Evolutionary conservation across 2,888 invertebrate genomes (phyloP), one percentile per base, ranked within the genome.

Genomic region (Thereva unica): DNA sequence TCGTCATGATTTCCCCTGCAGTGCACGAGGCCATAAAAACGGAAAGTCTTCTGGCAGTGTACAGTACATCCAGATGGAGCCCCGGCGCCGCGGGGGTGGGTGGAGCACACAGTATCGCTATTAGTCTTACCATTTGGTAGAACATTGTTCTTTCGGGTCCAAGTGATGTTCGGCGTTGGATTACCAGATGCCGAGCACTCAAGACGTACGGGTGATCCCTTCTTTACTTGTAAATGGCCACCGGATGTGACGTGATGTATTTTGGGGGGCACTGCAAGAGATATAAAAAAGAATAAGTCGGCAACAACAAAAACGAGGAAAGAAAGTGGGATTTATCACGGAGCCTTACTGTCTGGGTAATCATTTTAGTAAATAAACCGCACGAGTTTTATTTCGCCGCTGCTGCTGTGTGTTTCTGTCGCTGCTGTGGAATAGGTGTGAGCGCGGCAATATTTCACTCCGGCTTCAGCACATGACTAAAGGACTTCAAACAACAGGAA

Each of bases 91-190:
- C n/a, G 23, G 23, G 23, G 23, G 1, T 23, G 2, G 23, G 23
- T 23, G 23, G 23, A 23, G 23, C 1, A 23, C 23, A 23, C 23
- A 23, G 23, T 23, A 23, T 23, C 23, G 23, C 23, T 23, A 23
- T 23, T 23, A 23, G 23, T 23, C 53, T 66, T 57, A 71, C 71
- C 71, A 66, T 69, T 70, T 52, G 71, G 71, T 47, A 71, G 37
- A 42, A 71, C 65, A 67, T 70, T 71, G 56, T 71, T 71, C 49
- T 71, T 71, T 56, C 71, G 57, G 83, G 85, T 83, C 90, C 90
- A 90, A 38, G 85, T 83, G 73, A 90, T 86, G 75, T 86, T 85
- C n/a, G 90, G 90, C 53, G 87, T 86, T 23, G 90, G 91, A 79
- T 88, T 87, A 47, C 87, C 87, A 57, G 85, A 84, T 64, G 87